Conservation (phyloP, 2,888 invertebrate species). For the Drosophila mayaguana region DNA sequence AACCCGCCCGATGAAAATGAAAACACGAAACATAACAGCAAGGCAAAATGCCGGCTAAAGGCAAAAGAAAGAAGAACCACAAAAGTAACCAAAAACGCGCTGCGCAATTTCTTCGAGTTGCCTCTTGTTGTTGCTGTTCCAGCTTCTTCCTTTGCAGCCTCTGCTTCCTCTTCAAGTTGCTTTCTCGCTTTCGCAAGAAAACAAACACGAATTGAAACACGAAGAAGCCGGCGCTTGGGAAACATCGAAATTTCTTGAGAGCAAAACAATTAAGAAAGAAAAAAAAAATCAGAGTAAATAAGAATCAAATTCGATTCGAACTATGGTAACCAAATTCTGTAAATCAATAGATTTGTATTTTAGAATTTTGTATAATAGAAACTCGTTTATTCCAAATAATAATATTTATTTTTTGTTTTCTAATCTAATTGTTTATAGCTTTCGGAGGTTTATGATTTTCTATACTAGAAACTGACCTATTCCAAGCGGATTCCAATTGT, state of each 20-base stretch:
- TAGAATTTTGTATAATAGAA: background rate
- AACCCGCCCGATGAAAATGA: conserved; percentile 53
- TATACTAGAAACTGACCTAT: conserved; percentile 68
- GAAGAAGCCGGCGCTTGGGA: conserved; percentile 16
- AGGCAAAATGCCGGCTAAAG: conserved; percentile 29
- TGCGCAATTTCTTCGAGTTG: conserved; percentile 68
- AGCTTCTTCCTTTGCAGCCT: conserved; percentile 24
- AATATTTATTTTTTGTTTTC: conserved; percentile 15
- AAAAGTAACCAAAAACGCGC: conserved; percentile 37
- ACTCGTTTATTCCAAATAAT: background rate
- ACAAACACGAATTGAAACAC: background rate
- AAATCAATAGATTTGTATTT: background rate
- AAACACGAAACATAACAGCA: conserved; percentile 45
- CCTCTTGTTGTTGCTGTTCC: conserved; percentile 21
- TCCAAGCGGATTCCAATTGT: conserved; percentile 66
- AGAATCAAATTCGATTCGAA: conserved; percentile 35
- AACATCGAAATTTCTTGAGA: background rate
- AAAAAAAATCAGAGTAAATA: conserved; percentile 31
- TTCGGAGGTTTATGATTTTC: conserved; percentile 9
- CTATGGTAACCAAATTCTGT: background rate
- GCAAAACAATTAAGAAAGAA: no score
- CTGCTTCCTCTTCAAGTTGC: conserved; percentile 1
- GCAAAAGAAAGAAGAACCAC: background rate
- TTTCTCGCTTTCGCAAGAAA: background rate
- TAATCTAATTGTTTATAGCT: conserved; percentile 53